These are phyloP conservation scores for Cacatua alba DNA, from an alignment of 2,113 vertebrate species.

Conservation along the genomic window DNA sequence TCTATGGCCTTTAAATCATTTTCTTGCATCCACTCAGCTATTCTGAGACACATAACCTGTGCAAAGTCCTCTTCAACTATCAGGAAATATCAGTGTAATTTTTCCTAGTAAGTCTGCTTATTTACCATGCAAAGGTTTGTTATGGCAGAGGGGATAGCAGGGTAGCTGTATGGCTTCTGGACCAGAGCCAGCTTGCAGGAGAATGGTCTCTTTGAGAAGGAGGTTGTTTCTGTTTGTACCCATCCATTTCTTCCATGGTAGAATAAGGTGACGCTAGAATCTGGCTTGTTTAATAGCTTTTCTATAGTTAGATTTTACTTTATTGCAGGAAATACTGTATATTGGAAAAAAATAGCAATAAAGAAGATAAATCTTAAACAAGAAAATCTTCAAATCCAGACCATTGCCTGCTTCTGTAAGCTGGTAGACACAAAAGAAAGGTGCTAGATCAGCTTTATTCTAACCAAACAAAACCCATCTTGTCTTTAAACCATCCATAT, in stretches of 20 bases:
- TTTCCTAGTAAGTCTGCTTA: background rate
- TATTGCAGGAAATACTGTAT: background rate
- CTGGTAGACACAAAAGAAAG: background rate
- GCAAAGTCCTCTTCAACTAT: background rate
- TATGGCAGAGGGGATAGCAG: background rate
- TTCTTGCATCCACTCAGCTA: background rate
- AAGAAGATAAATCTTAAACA: background rate
- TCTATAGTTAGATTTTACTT: background rate
- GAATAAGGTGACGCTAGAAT: background rate
- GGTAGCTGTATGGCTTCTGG: background rate
- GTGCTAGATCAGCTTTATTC: background rate
- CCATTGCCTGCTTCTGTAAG: background rate
- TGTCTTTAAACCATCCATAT: background rate
- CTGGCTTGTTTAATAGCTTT: background rate
- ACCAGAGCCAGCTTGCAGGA: background rate
- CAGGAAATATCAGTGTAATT: background rate
- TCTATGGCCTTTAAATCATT: constrained; percentile 36
- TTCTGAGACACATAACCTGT: background rate
- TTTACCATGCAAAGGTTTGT: background rate
- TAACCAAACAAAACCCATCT: background rate
- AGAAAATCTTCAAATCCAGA: background rate
- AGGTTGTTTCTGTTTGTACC: background rate
- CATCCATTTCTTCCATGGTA: background rate
- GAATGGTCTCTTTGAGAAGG: accelerated
- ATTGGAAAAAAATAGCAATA: background rate